Percentiles rank a stretch among this genome's conserved stretches.
Conservation (phyloP, 2,888 invertebrate genomes). For the Catocala nupta region DNA sequence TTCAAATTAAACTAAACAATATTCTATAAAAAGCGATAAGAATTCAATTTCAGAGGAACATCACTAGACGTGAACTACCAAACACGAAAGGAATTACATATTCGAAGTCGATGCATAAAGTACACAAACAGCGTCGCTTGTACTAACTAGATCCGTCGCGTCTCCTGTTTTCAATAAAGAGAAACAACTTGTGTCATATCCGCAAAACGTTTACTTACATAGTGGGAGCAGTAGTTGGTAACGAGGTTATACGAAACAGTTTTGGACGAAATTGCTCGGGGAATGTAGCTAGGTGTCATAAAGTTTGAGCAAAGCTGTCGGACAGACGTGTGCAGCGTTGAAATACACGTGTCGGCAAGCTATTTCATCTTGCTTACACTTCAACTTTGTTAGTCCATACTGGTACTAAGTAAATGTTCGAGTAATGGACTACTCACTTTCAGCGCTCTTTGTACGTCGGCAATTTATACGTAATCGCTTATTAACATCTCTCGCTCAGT, state of each 20-base stretch:
- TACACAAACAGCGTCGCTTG: conserved; percentile 44
- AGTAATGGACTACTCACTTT: conserved; percentile 35
- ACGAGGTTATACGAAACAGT: conserved; percentile 82
- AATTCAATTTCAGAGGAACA: conserved; percentile 36
- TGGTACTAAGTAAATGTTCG: conserved; percentile 33
- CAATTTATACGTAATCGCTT: conserved; percentile 23
- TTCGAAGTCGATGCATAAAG: conserved; percentile 45
- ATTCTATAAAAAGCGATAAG: conserved; percentile 33
- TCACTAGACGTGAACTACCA: conserved; percentile 35
- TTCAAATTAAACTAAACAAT: background rate
- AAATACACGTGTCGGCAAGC: conserved; percentile 73
- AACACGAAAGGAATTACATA: conserved; percentile 48
- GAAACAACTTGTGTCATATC: conserved; percentile 75
- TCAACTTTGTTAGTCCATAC: conserved; percentile 64
- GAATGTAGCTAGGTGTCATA: conserved; percentile 81
- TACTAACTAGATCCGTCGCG: conserved; percentile 51
- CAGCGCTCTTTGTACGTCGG: conserved; percentile 11
- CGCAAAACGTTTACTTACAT: conserved; percentile 77
- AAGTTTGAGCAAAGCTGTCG: conserved; percentile 77
- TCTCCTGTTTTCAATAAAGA: conserved; percentile 77
- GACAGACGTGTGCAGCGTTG: conserved; percentile 74
- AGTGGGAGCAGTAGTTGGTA: conserved; percentile 73
- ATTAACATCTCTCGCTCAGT: conserved; percentile 17
- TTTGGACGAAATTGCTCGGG: conserved; percentile 78
- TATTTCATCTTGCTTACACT: conserved; percentile 66